Evolutionary conservation across 2,888 invertebrate genomes (phyloP).

Genomic region (Heteromurus nitidus): DNA sequence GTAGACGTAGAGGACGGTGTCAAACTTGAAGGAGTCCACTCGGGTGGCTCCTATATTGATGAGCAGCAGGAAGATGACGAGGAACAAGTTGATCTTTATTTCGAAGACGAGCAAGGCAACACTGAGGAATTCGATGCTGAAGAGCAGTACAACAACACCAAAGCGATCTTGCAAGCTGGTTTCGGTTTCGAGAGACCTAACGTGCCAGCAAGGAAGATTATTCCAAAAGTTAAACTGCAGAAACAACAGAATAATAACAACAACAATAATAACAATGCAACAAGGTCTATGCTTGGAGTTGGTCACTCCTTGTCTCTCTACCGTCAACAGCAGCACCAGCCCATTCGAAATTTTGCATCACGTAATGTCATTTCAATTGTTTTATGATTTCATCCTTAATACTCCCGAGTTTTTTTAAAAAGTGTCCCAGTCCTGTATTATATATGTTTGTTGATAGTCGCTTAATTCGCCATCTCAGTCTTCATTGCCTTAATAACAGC

Average conservation of each 20-base stretch:
- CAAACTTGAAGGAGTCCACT: slow-evolving; percentile 47
- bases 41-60: slow-evolving; percentile 41
- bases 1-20: slow-evolving; percentile 47
- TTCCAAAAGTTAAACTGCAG: slow-evolving; percentile 41
- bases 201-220: slow-evolving; percentile 37
- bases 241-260: slow-evolving; percentile 46
- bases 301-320: slow-evolving; percentile 66
- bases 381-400: slow-evolving; percentile 40
- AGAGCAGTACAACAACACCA: slow-evolving; percentile 1
- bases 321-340: slow-evolving; percentile 54
- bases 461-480: slow-evolving; percentile 63
- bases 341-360: slow-evolving; percentile 60
- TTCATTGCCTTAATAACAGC: slow-evolving; percentile 25
- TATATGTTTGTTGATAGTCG: slow-evolving; percentile 1
- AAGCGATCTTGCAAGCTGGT: slow-evolving; percentile 2
- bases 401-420: slow-evolving; percentile 30
- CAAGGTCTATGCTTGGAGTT: slow-evolving; percentile 43
- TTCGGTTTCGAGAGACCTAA: slow-evolving; percentile 40
- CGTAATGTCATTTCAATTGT: slow-evolving; percentile 50
- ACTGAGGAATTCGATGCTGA: slow-evolving; percentile 31
- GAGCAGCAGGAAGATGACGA: slow-evolving; percentile 26
- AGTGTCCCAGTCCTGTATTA: no score
- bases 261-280: slow-evolving; percentile 59
- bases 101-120: slow-evolving; percentile 42
- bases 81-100: slow-evolving; percentile 35